Evolutionary conservation across 2,113 vertebrate genomes (phyloP).

Genomic region (Hemiscyllium ocellatum): DNA sequence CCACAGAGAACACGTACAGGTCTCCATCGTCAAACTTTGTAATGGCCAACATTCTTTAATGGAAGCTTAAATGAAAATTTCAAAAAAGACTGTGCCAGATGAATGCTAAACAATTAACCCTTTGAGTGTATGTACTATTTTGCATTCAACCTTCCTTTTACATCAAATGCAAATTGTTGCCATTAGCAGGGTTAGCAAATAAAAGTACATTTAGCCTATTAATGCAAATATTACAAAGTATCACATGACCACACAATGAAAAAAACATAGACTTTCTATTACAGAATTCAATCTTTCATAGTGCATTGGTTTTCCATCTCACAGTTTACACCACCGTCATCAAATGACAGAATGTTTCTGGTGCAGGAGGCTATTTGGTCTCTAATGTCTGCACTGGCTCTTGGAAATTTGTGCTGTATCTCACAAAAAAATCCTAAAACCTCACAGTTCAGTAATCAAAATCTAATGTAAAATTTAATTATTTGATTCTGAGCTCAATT

Average conservation of each 20-base stretch:
- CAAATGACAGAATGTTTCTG: neutral
- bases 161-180: too few relatives aligned
- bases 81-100: neutral
- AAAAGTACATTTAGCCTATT: neutral
- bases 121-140: neutral
- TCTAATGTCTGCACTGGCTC: too few relatives aligned
- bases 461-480: neutral
- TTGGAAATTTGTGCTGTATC: neutral
- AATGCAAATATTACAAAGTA: neutral
- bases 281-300: neutral
- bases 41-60: constrained; percentile 31
- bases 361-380: too few relatives aligned
- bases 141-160: neutral
- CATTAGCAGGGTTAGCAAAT: neutral
- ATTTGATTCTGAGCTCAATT: neutral
- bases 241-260: neutral
- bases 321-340: neutral
- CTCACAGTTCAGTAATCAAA: neutral
- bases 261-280: neutral
- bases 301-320: neutral
- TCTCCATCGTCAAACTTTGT: constrained; percentile 15
- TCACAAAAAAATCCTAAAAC: neutral
- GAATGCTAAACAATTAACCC: constrained; percentile 25
- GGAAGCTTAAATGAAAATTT: constrained; percentile 32
- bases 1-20: constrained; percentile 41